Percentiles rank a stretch among this genome's conserved stretches.
These are phyloP conservation scores for Chloropsis cyanopogon DNA, from an alignment of 2,113 vertebrate genomes.

Conservation along the genomic window DNA sequence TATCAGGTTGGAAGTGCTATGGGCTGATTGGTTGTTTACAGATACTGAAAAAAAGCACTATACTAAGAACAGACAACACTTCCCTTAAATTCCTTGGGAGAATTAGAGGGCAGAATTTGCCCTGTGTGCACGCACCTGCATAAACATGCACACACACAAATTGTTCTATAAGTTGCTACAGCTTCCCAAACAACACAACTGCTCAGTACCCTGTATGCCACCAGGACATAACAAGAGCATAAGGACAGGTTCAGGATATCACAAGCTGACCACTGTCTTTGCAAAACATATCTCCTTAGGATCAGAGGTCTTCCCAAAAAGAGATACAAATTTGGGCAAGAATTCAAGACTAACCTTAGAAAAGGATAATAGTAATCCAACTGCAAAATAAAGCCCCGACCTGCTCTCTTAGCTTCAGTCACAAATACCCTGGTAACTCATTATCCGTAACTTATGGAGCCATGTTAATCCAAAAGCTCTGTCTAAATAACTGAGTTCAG, in stretches of 20 bases:
- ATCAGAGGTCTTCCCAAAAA: neutral
- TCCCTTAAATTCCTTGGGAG: neutral
- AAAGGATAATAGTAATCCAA: neutral
- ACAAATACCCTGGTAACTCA: neutral
- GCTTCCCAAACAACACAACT: neutral
- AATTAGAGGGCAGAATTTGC: neutral
- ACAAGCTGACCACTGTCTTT: neutral
- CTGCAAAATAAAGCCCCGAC: neutral
- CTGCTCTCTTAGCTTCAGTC: neutral
- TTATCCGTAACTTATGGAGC: neutral
- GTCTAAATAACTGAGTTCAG: neutral
- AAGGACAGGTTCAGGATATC: neutral
- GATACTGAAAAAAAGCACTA: neutral
- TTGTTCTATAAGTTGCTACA: neutral
- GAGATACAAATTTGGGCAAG: neutral
- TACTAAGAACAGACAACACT: neutral
- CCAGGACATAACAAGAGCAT: neutral
- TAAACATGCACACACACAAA: neutral
- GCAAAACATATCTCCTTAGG: neutral
- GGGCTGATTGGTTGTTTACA: neutral
- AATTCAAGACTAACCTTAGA: neutral
- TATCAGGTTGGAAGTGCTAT: neutral
- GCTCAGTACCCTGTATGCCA: neutral
- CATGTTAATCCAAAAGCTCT: fast-evolving
- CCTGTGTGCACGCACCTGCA: neutral